Evolutionary conservation across 1,140 invertebrate genomes (phyloP), one percentile per base, ranked within the genome.

Genomic region (Drosophila pseudoananassae): DNA sequence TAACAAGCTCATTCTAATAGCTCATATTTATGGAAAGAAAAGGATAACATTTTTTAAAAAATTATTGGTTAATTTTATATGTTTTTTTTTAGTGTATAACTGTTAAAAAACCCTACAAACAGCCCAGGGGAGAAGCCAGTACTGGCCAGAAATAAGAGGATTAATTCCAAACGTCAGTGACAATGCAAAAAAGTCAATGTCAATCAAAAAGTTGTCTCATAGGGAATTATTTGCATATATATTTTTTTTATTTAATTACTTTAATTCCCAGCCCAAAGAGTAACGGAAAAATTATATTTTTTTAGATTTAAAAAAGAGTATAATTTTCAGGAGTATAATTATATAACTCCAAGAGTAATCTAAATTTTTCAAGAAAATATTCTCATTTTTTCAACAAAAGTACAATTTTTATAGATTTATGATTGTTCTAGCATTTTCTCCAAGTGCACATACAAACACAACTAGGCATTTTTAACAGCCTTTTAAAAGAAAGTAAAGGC

Each of bases 91-190:
- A 27, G 14, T 43, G 27, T 31, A 31, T 8, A 5, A 50, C 17
- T 50, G 3, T 9, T 40, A 25, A 23, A 20, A 3, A 57, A 60
- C 17, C 10, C 10, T 17, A 49, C 25, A 40, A 65, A 49, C 20
- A 38, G 15, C 14, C 14, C 10, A 14, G 12, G 27, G 49, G 4
- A 64, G n/a, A 45, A 40, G 17, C 31, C 15, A 29, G 31, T 61
- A 50, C 25, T 12, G 17, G 51, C 23, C 47, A 38, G 25, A 38
- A 60, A 52, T 40, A 52, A 20, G 57, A 61, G 33, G 46, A 63
- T 66, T 66, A 63, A 66, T 15, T 25, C 20, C 27, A 7, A 50
- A 9, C 14, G 17, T 15, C 27, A 43, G 36, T 66, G 63, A 64
- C 17, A 50, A 27, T 23, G 56, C 56, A 49, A 15, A 61, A 60